Base-by-base conservation (phyloP, 2,888 invertebrate genomes). In the Microlaimidae sp. region DNA sequence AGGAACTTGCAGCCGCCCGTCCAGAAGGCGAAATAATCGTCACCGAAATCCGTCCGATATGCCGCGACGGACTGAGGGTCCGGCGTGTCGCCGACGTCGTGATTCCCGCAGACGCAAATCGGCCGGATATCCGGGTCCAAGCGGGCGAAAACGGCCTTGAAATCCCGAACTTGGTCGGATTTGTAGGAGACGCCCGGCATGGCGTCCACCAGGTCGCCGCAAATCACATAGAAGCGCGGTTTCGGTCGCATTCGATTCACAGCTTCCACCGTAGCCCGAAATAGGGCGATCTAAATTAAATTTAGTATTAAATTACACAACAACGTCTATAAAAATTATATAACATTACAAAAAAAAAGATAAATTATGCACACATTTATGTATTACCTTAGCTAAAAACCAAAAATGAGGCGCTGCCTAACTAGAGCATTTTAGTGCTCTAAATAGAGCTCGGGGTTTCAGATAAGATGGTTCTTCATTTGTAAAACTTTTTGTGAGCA, bases 61-160 rank as follows among this genome's bases (percentile, higher is more conserved):
- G 52, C 52, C 28, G 64, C 57, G 10, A 77, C 62, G 3, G 71
- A 62, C 42, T 66, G 60, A 13, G 53, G 53, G 1, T 74, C 73
- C 4, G 76, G 76, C 3, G 58, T 60, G 59, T 77, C 68, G 7
- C 76, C 76, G 27, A 77, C 63, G 60, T 77, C 77, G 61, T 77
- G 77, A 61, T 77, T 77, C 2, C 77, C 77, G 62, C 75, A 75
- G 13, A 76, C 71, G 60, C 74, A 76, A 32, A 77, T 66, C 49
- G 75, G 59, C 32, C 73, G 73, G 48, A 77, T 73, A 2, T 66
- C 65, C 3, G 69, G 63, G 57, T 74, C 64, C 13, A 76, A 57
- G 27, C 69, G 65, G 13, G 62, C 58, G 52, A 74, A 71, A 10
- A 70, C 62, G 1, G 23, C 45, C 54, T 69, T 61, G 59, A 75